Conservation (phyloP, 2,888 invertebrate genomes). For the Harpalus rubripes region DNA sequence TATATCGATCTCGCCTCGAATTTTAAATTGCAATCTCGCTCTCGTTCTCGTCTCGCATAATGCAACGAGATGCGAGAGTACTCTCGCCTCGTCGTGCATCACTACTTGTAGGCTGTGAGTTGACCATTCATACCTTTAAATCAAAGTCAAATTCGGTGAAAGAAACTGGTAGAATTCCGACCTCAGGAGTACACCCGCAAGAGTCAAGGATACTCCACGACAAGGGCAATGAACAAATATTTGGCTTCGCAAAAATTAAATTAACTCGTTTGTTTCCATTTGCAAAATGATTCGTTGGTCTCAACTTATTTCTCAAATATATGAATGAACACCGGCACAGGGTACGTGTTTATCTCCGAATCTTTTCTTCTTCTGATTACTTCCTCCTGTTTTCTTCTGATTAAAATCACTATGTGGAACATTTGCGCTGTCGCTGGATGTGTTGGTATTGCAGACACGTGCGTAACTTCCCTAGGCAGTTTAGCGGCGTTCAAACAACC, state of each 20-base stretch:
- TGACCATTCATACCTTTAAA: too few species aligned
- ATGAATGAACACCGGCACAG: not conserved
- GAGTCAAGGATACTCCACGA: too few species aligned
- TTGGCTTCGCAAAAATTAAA: not conserved
- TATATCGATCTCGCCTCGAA: too few species aligned
- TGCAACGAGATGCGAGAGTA: too few species aligned
- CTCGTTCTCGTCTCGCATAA: too few species aligned
- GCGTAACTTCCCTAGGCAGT: conserved; percentile 56
- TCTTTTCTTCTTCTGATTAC: not conserved
- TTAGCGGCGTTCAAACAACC: conserved; percentile 36
- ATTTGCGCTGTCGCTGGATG: conserved; percentile 13
- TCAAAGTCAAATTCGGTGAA: too few species aligned
- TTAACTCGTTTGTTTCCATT: not conserved
- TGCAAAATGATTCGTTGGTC: not conserved
- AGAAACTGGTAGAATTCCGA: too few species aligned
- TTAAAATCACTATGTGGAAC: conserved; percentile 26
- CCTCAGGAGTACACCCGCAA: too few species aligned
- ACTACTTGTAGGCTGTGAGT: too few species aligned
- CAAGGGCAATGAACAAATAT: too few species aligned
- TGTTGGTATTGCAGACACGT: conserved; percentile 58
- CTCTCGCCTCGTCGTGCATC: too few species aligned
- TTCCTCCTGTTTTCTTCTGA: not conserved
- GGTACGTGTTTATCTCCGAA: not conserved
- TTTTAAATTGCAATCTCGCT: too few species aligned
- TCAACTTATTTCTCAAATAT: not conserved